Evolutionary conservation across 2,888 invertebrate species (phyloP), one percentile per base, ranked within the genome.

Genomic region (Notodonta ziczac): DNA sequence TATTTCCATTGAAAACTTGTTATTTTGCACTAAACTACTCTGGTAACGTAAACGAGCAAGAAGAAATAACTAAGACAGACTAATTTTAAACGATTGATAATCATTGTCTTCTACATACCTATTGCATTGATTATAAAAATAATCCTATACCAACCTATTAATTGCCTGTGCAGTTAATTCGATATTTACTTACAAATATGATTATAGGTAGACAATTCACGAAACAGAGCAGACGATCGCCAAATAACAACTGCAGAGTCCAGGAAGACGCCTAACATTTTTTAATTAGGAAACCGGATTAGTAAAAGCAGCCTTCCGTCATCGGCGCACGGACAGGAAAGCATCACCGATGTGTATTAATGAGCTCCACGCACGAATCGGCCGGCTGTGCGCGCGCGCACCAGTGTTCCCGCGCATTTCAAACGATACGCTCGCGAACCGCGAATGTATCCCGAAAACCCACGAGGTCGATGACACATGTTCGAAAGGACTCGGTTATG

Each of bases 251-350:
- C 53, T 51, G 60, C 50, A 42, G 61, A 63, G 58, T 75, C 66
- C 76, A 75, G 75, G 76, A 75, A 75, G 76, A 64, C 62, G 59
- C 40, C 24, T 70, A 76, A 66, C 80, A 84, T 84, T 91, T 92
- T 91, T 91, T 88, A 89, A 92, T 90, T 89, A 93, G 91, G 91
- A 93, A 93, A 90, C 90, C 85, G 88, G 84, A 87, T 85, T 69
- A 78, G 89, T 90, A 90, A 90, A 93, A 90, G 89, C 88, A 86
- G 85, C 86, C 90, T 93, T 92, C 91, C 91, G 91, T 90, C 91
- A 88, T 87, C 77, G 82, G 69, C 73, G 78, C 80, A 78, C 76
- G 78, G 83, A 86, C 90, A 91, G 91, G 91, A 89, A 92, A 91
- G 90, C 87, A 91, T 86, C 86, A 84, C 82, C 85, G 87, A 85